A percentile compares a stretch with the other conserved stretches of the same genome.
phyloP scores from a whole-genome alignment of 2,797 vertebrate species.

The Glyptemys insculpta region DNA sequence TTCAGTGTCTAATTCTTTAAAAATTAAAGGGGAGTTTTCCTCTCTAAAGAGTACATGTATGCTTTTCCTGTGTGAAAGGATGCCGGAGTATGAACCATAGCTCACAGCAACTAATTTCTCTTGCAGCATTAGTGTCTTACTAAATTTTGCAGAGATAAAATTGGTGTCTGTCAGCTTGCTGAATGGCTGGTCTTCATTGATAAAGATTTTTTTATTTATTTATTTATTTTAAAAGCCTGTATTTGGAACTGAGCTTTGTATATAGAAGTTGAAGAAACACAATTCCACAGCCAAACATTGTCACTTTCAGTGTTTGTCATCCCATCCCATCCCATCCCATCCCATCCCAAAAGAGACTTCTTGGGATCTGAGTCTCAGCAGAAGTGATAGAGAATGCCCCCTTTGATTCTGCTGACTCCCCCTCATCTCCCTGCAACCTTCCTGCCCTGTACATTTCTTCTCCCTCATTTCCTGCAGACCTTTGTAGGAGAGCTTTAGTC shows the following conservation, averaged over 20 bases:
- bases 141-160: background rate
- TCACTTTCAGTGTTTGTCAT: background rate
- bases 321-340: background rate
- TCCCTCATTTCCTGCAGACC: background rate
- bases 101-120: background rate
- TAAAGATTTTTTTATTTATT: background rate
- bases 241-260: background rate
- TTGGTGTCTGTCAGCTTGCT: background rate
- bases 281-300: background rate
- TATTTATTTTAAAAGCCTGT: background rate
- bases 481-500: background rate
- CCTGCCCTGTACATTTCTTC: background rate
- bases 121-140: background rate
- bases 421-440: background rate
- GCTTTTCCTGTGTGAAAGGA: background rate
- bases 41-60: background rate
- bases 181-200: background rate
- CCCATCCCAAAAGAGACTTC: background rate
- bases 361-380: background rate
- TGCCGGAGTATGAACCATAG: background rate
- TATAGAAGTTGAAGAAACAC: background rate
- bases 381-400: background rate
- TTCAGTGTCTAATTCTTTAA: slow-evolving; percentile 11
- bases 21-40: background rate
- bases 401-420: background rate